A percentile compares a stretch with the other conserved stretches of the same genome.
Evolutionary conservation across 2,888 invertebrate species (phyloP).

Genomic region (Holacanthella duospinosa): DNA sequence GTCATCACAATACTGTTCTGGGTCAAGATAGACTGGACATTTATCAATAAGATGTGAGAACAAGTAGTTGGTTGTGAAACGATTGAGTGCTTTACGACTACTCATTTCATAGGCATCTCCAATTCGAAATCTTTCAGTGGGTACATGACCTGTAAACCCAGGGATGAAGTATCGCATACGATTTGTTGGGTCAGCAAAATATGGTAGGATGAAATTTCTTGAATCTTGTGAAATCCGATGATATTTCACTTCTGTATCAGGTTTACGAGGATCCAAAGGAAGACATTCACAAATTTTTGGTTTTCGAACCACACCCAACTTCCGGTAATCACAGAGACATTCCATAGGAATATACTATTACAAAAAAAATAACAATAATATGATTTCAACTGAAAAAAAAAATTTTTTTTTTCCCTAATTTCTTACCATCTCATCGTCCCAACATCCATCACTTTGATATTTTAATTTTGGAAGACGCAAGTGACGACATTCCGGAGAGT

Average conservation of each 20-base stretch:
- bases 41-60: constrained; percentile 23
- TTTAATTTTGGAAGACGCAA: constrained; percentile 31
- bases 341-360: constrained; percentile 26
- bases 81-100: constrained; percentile 27
- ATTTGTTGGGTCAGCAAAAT: constrained; percentile 34
- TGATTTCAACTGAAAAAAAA: neutral
- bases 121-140: constrained; percentile 29
- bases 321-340: constrained; percentile 25
- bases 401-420: no score
- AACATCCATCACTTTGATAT: constrained; percentile 25
- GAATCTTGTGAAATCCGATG: constrained; percentile 27
- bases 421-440: constrained; percentile 31
- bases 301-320: constrained; percentile 22
- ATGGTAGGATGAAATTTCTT: constrained; percentile 24
- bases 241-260: constrained; percentile 25
- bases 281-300: constrained; percentile 33
- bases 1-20: constrained; percentile 24
- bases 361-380: neutral
- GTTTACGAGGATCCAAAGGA: constrained; percentile 27
- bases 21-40: constrained; percentile 31
- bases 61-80: constrained; percentile 28
- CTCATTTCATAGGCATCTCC: constrained; percentile 25
- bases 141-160: constrained; percentile 31
- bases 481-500: constrained; percentile 28
- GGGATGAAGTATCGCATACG: constrained; percentile 27